A percentile compares a stretch with the other conserved stretches of the same genome.
Conservation (phyloP, 2,797 vertebrate species). For the Setipinna tenuifilis region DNA sequence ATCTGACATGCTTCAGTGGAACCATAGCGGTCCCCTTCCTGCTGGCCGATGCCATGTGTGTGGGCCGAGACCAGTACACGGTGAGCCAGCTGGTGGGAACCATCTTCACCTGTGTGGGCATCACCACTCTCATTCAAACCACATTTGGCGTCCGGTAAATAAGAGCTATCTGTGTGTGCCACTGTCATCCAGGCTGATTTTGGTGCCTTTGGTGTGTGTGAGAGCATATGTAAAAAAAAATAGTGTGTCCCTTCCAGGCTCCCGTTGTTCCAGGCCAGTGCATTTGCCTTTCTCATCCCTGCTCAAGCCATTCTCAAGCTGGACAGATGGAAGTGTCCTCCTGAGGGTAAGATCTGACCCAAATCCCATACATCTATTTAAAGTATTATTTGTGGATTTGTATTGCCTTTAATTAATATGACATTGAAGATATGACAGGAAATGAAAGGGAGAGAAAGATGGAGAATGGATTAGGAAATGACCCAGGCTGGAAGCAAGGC, state of each 20-base stretch:
- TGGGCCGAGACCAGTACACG: conserved; percentile 88
- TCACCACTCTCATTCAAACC: conserved; percentile 96
- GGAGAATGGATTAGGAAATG: too few relatives aligned
- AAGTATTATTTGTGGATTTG: too few relatives aligned
- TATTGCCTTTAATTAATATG: too few relatives aligned
- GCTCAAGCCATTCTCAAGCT: conserved; percentile 90
- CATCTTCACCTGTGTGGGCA: conserved; percentile 93
- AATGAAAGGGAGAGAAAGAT: background rate
- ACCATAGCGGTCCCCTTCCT: conserved; percentile 95
- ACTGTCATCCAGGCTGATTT: too few relatives aligned
- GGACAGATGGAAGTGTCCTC: conserved; percentile 91
- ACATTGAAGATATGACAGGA: background rate
- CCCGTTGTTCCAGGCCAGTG: conserved; percentile 94
- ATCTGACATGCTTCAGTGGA: conserved; percentile 96
- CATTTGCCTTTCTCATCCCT: conserved; percentile 91
- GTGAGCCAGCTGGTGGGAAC: conserved; percentile 94
- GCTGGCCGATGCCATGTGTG: conserved; percentile 90
- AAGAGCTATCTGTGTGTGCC: background rate
- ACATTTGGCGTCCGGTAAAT: conserved; percentile 88
- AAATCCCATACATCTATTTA: background rate
- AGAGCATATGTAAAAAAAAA: background rate
- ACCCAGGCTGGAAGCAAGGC: too few relatives aligned
- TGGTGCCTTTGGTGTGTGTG: too few relatives aligned
- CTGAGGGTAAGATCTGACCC: conserved; percentile 75
- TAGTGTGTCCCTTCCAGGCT: conserved; percentile 71